Evolutionary conservation across 2,888 invertebrate species (phyloP), one percentile per base, ranked within the genome.

Genomic region (Thyatira batis): DNA sequence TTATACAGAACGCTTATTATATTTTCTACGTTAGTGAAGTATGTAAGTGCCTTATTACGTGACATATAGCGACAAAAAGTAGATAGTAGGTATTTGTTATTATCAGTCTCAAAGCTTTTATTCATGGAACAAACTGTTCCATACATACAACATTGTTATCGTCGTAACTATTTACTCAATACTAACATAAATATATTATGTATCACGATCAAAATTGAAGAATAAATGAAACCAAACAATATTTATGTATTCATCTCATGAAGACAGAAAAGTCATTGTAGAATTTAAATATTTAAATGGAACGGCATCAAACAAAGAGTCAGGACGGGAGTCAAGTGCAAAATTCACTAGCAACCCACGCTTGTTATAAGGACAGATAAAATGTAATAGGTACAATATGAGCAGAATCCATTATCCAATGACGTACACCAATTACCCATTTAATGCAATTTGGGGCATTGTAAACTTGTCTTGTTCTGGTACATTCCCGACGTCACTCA

Each of bases 351-450:
- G 73, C 85, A 75, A 79, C 87, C 87, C 84, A 85, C 87, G 84
- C 82, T 67, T 69, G 76, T 72, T 72, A 76, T 76, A 70, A 79
- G 78, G 79, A 83, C 81, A 77, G 76, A 82, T 82, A 80, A 82
- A 80, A 84, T 83, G 77, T 85, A 79, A 84, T 82, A 83, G 84
- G 82, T 78, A 39, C 39, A 17, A 84, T 81, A 87, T 82, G 82
- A 85, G 83, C 82, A 78, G 83, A 87, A 85, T 87, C 89, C 90
- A 92, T 92, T 92, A 92, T 91, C 83, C 92, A 92, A 91, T 92
- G 90, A 92, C 86, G 86, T 89, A 81, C 82, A 84, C 82, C 92
- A 89, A 92, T 92, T 92, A 92, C 92, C 92, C 89, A 91, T 90
- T 92, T 89, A 89, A 85, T 87, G 85, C 84, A 88, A 92, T 91